Base-by-base conservation (phyloP, 2,797 vertebrate species). In the Xiphorhynchus erythropygius region DNA sequence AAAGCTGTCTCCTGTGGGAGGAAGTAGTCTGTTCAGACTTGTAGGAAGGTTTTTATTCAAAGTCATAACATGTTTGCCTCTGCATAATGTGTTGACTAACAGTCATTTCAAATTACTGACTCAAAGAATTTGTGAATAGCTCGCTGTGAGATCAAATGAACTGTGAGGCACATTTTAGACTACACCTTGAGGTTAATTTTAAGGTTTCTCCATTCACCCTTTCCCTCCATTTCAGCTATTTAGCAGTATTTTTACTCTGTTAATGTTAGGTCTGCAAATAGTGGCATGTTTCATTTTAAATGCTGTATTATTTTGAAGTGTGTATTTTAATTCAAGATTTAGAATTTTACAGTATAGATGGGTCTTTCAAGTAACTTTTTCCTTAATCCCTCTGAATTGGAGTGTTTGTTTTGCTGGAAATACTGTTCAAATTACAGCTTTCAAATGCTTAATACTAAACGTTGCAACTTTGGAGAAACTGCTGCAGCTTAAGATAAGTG, bases 21-120 rank as follows among this genome's bases (percentile, higher is more conserved):
- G 96, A 97, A 97, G 79, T 96, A 90, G 96, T 85, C 90, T 97
- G 96, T 97, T 97, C 75, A 96, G 97, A 97, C 98, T 97, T 97
- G 97, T 56, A 94, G 89, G 63, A 88, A 84, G 81, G 76, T 82
- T 89, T 75, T 93, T 95, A 79, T 80, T 96, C 92, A 96, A 55
- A 95, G 96, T 93, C 91, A 53, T 91, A 94, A 70, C 60, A 37
- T 96, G 96, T 97, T 97, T 96, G 89, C 90, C 84, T 95, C 81
- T 94, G 96, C 93, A 94, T 91, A 30, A 85, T 70, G 93, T 96
- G 91, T 97, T 95, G 97, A 97, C 96, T 96, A 96, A 90, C 83
- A 97, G 93, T 97, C 80, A 79, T 87, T 95, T 96, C 94, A 90
- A 96, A 94, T 96, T 91, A 96, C 92, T 94, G 91, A 91, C 89